Base-by-base conservation (phyloP, 2,888 invertebrate species). In the Penaeus monodon region DNA sequence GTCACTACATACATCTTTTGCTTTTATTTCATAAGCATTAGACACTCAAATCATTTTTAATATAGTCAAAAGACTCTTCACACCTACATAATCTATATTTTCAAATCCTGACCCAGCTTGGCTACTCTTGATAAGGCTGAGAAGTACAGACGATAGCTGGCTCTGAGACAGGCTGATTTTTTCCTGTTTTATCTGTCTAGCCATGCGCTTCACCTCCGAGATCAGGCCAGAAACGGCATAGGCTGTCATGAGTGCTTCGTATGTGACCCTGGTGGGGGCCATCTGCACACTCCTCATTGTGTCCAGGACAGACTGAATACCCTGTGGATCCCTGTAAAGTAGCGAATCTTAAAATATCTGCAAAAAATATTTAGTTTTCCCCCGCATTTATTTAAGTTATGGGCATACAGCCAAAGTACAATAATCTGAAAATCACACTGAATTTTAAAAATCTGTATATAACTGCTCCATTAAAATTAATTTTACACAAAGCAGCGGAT, bases 231-330 rank as follows among this genome's bases (percentile, higher is more conserved):
- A 49, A 7, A 77, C 8, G 14, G 57, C 77, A n/a, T 57, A 77
- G 14, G 77, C 77, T 17, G 49, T n/a, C 29, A 77, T 57, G 27
- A 77, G n/a, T n/a, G 77, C 77, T 57, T 49, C 77, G 4, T 77
- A 77, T 20, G 77, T 77, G 27, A 77, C 63, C 57, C n/a, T 77
- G 27, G 77, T 77, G 49, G 77, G 57, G 0, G 77, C n/a, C n/a
- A 77, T 77, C 29, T 77, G 77, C 29, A 77, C 57, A 57, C 57
- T 77, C 27, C 27, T 77, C 77, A 77, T 77, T n/a, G 57, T 14
- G n/a, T 27, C 57, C n/a, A n/a, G 27, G 14, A 77, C 57, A 27
- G 77, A 77, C 33, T 57, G 29, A 57, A 77, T 77, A 4, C 77
- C 57, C 7, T 57, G 49, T 20, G n/a, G 63, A 27, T 77, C 77